Evolutionary conservation across 2,797 vertebrate genomes (phyloP).

Genomic region (Megaceryle alcyon): DNA sequence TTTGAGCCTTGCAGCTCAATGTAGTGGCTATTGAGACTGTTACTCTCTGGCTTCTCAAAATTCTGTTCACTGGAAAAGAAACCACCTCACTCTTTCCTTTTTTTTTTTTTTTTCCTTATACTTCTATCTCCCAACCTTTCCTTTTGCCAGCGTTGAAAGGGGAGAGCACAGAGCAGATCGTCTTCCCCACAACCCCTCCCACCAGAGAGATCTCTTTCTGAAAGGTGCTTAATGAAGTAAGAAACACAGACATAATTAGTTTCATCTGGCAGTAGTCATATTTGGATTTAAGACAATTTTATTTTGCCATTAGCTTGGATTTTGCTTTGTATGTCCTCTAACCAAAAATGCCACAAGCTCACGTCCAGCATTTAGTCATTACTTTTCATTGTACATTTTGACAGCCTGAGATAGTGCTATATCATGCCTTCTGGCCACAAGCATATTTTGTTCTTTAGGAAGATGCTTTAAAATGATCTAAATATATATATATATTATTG

Average conservation of each 20-base stretch:
- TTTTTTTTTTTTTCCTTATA: neutral
- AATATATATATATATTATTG: neutral
- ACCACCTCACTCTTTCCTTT: neutral
- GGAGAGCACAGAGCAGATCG: neutral
- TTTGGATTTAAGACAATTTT: neutral
- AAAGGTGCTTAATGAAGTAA: neutral
- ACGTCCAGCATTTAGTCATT: neutral
- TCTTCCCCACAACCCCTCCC: neutral
- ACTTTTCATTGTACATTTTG: neutral
- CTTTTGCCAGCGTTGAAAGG: neutral
- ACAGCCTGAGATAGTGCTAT: neutral
- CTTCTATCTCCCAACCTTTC: neutral
- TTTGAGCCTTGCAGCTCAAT: no score
- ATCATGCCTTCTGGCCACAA: neutral
- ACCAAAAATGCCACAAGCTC: neutral
- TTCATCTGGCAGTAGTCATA: neutral
- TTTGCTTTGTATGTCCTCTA: neutral
- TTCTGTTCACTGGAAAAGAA: neutral
- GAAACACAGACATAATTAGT: neutral
- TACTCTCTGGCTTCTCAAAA: neutral
- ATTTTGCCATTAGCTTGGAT: neutral
- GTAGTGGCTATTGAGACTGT: neutral
- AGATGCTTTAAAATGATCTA: neutral
- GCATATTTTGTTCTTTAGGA: neutral
- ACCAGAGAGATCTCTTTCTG: neutral